Evolutionary conservation across 2,113 vertebrate species (phyloP).

Genomic region (Diphyllodes magnificus): DNA sequence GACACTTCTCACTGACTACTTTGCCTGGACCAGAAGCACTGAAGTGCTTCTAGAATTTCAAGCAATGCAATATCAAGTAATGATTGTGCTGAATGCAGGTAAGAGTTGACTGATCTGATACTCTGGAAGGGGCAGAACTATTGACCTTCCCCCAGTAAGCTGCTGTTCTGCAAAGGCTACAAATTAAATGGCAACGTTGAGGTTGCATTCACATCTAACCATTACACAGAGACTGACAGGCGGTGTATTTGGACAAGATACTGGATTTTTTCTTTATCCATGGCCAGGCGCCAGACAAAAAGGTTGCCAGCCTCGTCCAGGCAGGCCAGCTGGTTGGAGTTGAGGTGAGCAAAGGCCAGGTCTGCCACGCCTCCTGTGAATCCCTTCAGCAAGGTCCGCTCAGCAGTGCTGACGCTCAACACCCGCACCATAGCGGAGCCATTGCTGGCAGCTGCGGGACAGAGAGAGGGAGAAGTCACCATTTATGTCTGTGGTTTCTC

Average conservation of each 20-base stretch:
- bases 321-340: constrained; percentile 91
- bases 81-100: neutral
- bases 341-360: constrained; percentile 94
- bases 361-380: constrained; percentile 92
- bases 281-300: constrained; percentile 92
- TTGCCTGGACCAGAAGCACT: neutral
- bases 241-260: constrained; percentile 73
- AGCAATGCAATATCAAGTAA: neutral
- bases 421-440: constrained; percentile 93
- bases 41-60: neutral
- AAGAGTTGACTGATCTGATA: neutral
- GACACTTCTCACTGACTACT: neutral
- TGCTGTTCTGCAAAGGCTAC: neutral
- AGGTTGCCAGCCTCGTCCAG: constrained; percentile 94
- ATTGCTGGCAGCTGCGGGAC: constrained; percentile 80
- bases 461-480: neutral
- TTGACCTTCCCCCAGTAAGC: rapidly evolving
- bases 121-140: neutral
- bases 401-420: constrained; percentile 82
- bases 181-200: neutral
- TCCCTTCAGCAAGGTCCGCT: constrained; percentile 90
- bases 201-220: neutral
- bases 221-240: neutral
- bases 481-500: neutral
- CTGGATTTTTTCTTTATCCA: constrained; percentile 88